A percentile compares a stretch with the other conserved stretches of the same genome.
These are phyloP conservation scores for Caretta caretta DNA, from an alignment of 2,113 vertebrate genomes.

Conservation along the genomic window DNA sequence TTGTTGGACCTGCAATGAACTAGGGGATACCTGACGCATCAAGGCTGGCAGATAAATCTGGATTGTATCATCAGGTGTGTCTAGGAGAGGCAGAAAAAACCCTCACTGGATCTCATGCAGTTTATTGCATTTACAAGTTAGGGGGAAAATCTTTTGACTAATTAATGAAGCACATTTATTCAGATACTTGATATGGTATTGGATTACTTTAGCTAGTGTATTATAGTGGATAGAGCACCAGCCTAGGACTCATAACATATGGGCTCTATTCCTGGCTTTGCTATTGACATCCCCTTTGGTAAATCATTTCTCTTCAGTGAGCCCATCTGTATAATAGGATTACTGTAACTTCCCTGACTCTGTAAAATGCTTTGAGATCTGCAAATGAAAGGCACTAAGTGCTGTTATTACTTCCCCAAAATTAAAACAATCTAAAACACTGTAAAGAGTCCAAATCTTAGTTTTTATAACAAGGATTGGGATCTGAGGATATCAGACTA, in stretches of 20 bases:
- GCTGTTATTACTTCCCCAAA: conserved; percentile 46
- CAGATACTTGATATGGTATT: conserved; percentile 23
- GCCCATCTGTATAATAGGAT: conserved; percentile 59
- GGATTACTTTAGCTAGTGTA: conserved; percentile 23
- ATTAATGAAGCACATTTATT: conserved; percentile 34
- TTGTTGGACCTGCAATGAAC: neutral
- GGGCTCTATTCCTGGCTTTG: conserved; percentile 48
- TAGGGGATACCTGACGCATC: neutral
- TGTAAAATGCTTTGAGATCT: conserved; percentile 64
- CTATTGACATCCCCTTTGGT: conserved; percentile 51
- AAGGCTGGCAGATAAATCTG: neutral
- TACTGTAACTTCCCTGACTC: conserved; percentile 61
- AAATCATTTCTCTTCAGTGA: conserved; percentile 54
- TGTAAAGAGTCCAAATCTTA: conserved; percentile 66
- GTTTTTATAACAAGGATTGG: conserved; percentile 48
- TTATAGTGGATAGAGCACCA: conserved; percentile 28
- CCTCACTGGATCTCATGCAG: conserved; percentile 7
- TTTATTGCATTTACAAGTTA: conserved; percentile 22
- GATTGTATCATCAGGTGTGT: neutral
- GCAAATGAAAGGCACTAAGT: conserved; percentile 54
- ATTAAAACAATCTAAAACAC: conserved; percentile 57
- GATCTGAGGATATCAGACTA: neutral
- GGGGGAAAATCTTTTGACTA: neutral
- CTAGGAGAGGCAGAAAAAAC: neutral
- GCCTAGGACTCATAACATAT: conserved; percentile 12